These are phyloP conservation scores for Nothoprocta perdicaria DNA, from an alignment of 2,113 vertebrate genomes.

Conservation along the genomic window DNA sequence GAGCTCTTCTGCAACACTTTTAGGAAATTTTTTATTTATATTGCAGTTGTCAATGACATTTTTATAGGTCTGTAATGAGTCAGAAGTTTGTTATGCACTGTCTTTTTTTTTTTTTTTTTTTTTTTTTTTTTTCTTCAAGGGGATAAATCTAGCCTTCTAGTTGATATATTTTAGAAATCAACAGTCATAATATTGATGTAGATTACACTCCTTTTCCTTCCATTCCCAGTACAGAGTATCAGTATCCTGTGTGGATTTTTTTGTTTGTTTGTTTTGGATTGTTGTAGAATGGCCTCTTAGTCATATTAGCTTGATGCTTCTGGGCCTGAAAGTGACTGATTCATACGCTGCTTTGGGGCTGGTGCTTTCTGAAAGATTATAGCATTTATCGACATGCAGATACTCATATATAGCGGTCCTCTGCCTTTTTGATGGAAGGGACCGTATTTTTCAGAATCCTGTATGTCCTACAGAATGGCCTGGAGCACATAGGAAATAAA, in stretches of 20 bases:
- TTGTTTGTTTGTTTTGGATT: not conserved
- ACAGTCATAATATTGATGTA: not conserved
- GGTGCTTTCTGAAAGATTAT: not conserved
- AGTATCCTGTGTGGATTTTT: not conserved
- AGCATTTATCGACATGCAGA: not conserved
- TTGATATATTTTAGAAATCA: conserved; percentile 8
- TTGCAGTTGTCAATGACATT: conserved; percentile 30
- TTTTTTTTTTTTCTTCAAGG: too few species aligned
- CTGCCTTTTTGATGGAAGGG: not conserved
- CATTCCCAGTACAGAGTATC: not conserved
- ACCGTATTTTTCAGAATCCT: not conserved
- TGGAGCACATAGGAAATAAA: not conserved
- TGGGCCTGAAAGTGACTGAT: not conserved
- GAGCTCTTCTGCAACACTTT: not conserved
- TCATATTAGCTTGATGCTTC: not conserved
- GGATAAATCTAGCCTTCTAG: not conserved
- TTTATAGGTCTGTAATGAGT: conserved; percentile 34
- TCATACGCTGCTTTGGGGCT: not conserved
- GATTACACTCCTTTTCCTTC: not conserved
- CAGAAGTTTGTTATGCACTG: not conserved
- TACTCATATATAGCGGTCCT: not conserved
- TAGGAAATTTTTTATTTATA: conserved; percentile 17
- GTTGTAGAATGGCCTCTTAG: not conserved
- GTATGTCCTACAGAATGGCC: not conserved
- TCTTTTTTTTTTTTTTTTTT: not conserved